phyloP scores from a whole-genome alignment of 2,797 vertebrate species.

The Argyrosomus regius region DNA sequence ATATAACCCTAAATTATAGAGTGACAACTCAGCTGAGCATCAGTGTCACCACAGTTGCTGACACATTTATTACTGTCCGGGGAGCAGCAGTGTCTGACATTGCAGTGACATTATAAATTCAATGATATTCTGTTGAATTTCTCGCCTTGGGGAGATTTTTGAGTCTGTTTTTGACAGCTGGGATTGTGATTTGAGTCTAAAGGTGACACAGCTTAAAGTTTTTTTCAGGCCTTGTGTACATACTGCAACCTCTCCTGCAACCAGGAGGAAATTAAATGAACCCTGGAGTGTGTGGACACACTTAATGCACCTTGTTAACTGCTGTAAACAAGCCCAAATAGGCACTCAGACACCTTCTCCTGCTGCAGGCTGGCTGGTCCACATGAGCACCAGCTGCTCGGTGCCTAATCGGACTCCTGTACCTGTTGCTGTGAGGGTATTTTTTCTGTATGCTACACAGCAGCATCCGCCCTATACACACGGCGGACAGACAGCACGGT shows the following conservation, averaged over 20 bases:
- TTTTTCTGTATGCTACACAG: conserved; percentile 2
- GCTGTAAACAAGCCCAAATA: conserved; percentile 2
- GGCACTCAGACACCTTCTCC: not conserved
- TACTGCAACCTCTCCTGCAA: not conserved
- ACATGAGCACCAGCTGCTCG: conserved; percentile 27
- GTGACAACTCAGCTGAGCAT: conserved; percentile 28
- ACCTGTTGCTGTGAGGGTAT: conserved; percentile 75
- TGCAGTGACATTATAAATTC: conserved; percentile 29
- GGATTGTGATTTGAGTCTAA: not conserved
- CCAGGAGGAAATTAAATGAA: not conserved
- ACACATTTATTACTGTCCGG: conserved; percentile 14
- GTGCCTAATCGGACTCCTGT: not conserved
- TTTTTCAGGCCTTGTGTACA: not conserved
- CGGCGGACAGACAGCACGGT: not conserved
- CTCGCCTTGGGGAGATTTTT: not conserved
- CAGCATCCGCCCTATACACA: conserved; percentile 52
- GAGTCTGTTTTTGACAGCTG: not conserved
- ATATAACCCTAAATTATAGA: conserved; percentile 8
- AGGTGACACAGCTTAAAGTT: conserved; percentile 3
- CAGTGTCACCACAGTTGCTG: conserved; percentile 20
- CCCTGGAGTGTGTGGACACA: not conserved
- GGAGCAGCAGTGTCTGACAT: conserved; percentile 19
- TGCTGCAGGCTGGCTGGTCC: not conserved
- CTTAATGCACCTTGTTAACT: not conserved
- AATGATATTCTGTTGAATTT: not conserved